Evolutionary conservation across 1,140 invertebrate genomes (phyloP), one percentile per base, ranked within the genome.

Genomic region (Trissolcus basalis): DNA sequence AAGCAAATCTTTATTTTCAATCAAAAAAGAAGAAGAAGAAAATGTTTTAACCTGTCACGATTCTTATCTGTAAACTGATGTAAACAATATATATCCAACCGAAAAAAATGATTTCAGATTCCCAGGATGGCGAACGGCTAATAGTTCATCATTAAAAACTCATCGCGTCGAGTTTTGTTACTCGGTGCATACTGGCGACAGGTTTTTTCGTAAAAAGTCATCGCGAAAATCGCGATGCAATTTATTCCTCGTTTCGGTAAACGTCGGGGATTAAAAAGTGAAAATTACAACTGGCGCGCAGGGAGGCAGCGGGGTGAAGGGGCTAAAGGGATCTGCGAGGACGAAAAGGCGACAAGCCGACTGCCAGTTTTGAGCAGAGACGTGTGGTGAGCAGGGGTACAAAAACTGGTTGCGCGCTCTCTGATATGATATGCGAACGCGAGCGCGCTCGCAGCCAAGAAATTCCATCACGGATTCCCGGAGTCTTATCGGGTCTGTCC

Each of bases 281-380:
- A 75, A 68, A 69, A 69, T 68, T 75, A 58, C 59, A 54, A 43
- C 51, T 47, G 33, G 5, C 33, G n/a, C 36, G 2, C n/a, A n/a
- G 9, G n/a, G 2, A 8, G n/a, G 36, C 44, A 8, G 36, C 1
- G 9, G 36, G n/a, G 36, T 49, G 13, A 15, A 43, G 53, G 58
- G 64, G 48, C 11, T 39, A 49, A 50, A 76, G 69, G 61, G 67
- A 47, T 61, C 1, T 35, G 35, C 41, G 50, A 73, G 43, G 65
- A 71, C 61, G 55, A 77, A 79, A 77, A 77, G 78, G 74, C 78
- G 78, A 74, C 74, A 80, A 74, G 69, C 74, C 58, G 74, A 71
- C 78, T 77, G 78, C 55, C 63, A 50, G n/a, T 3, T 56, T 60
- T 59, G 35, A 44, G 27, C 39, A 48, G 27, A n/a, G n/a, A n/a